phyloP scores from a whole-genome alignment of 2,113 vertebrate genomes.

The Corvus cornix region DNA sequence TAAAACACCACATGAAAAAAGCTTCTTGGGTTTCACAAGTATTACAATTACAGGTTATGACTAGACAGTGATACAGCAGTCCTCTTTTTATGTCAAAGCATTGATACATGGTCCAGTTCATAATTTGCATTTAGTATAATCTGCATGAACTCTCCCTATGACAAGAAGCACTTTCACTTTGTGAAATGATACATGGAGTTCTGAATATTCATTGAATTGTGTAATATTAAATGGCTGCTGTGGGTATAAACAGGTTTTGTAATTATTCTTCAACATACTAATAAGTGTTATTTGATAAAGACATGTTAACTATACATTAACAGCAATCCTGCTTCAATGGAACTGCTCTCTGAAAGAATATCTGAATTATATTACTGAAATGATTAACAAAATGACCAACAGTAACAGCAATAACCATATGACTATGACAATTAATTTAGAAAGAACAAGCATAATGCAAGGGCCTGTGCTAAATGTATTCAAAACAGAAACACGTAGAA shows the following conservation, averaged over 20 bases:
- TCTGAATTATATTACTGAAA: background rate
- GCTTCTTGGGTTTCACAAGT: conserved; percentile 1
- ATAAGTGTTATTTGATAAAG: background rate
- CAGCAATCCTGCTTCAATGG: background rate
- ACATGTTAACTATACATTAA: background rate
- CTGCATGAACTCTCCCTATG: background rate
- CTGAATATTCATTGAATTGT: background rate
- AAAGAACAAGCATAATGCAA: background rate
- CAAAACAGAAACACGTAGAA: background rate
- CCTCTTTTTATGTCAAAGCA: background rate
- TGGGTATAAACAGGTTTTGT: background rate
- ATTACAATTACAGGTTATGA: background rate
- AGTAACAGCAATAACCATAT: background rate
- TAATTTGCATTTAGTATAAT: background rate
- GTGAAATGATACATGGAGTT: background rate
- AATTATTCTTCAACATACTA: background rate
- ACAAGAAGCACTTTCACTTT: background rate
- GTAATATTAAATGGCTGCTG: background rate
- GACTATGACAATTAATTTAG: background rate
- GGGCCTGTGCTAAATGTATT: background rate
- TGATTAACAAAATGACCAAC: background rate
- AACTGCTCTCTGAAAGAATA: background rate
- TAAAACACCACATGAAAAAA: conserved; percentile 40
- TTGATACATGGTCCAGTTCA: background rate
- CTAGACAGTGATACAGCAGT: conserved; percentile 29